Evolutionary conservation across 2,888 invertebrate species (phyloP).

Genomic region (Drosophila paranaensis): DNA sequence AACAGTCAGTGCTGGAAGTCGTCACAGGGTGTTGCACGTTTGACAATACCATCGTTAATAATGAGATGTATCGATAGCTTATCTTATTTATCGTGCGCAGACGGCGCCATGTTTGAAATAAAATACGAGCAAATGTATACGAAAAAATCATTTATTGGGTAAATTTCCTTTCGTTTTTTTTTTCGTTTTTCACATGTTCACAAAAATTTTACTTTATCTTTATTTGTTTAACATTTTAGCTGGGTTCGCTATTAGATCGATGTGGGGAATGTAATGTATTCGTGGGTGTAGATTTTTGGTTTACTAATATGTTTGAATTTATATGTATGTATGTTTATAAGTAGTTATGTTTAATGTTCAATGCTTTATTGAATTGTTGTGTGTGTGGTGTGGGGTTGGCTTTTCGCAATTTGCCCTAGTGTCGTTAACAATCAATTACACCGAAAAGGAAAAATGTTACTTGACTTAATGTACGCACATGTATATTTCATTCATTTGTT

Average conservation of each 20-base stretch:
- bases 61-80: neutral
- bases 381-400: slow-evolving; percentile 16
- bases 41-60: neutral
- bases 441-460: slow-evolving; percentile 61
- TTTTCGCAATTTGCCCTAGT: slow-evolving; percentile 54
- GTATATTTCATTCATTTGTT: slow-evolving; percentile 10
- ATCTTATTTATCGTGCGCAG: neutral
- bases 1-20: neutral
- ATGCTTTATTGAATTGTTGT: slow-evolving; percentile 11
- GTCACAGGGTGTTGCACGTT: neutral
- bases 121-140: slow-evolving; percentile 40
- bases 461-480: slow-evolving; percentile 27
- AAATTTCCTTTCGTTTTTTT: slow-evolving; percentile 69
- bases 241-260: slow-evolving; percentile 33
- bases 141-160: slow-evolving; percentile 79
- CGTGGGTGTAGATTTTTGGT: slow-evolving; percentile 5
- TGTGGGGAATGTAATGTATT: slow-evolving; percentile 25
- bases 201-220: slow-evolving; percentile 35
- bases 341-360: slow-evolving; percentile 10
- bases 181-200: slow-evolving; percentile 55
- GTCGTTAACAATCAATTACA: slow-evolving; percentile 71
- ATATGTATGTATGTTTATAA: slow-evolving; percentile 6
- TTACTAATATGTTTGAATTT: slow-evolving; percentile 35
- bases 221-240: slow-evolving; percentile 40
- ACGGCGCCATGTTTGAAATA: neutral